Percentiles rank a stretch among this genome's conserved stretches.
phyloP scores from a whole-genome alignment of 2,888 invertebrate species.

The Suillia variegata region DNA sequence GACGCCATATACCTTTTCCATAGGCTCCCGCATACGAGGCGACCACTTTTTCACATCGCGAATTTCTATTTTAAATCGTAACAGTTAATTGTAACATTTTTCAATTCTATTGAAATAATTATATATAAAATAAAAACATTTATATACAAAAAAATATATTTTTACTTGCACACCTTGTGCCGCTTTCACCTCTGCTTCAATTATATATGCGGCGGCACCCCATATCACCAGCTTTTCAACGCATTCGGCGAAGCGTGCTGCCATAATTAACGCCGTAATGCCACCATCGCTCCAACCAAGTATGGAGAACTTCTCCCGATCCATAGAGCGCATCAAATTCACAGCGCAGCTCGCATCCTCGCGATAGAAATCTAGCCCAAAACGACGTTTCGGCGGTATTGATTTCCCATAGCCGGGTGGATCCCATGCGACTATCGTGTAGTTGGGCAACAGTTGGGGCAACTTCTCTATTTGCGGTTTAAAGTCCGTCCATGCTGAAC shows the following conservation, averaged over 20 bases:
- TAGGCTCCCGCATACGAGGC: slow-evolving; percentile 73
- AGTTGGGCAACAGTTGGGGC: slow-evolving; percentile 56
- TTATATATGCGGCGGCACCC: slow-evolving; percentile 78
- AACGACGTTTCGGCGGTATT: slow-evolving; percentile 76
- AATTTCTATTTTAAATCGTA: slow-evolving; percentile 69
- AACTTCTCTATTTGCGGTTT: slow-evolving; percentile 73
- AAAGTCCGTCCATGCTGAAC: slow-evolving; percentile 83
- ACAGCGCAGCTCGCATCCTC: slow-evolving; percentile 76
- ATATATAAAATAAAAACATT: not conserved
- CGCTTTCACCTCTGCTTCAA: slow-evolving; percentile 69
- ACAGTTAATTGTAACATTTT: too few species aligned
- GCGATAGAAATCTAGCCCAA: slow-evolving; percentile 72
- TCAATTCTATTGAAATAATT: too few species aligned
- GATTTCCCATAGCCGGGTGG: slow-evolving; percentile 88
- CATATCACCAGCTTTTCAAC: slow-evolving; percentile 77
- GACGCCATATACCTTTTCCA: slow-evolving; percentile 76
- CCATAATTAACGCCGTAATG: slow-evolving; percentile 76
- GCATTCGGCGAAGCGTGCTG: slow-evolving; percentile 70
- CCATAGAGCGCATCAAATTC: slow-evolving; percentile 74
- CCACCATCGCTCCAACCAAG: slow-evolving; percentile 93
- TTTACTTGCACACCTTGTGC: slow-evolving; percentile 65
- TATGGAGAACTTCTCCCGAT: slow-evolving; percentile 73
- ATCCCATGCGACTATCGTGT: slow-evolving; percentile 71
- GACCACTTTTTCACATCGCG: slow-evolving; percentile 81
- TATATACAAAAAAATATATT: not conserved